A percentile compares a stretch with the other conserved stretches of the same genome.
Conservation (phyloP, 1,140 invertebrate species). For the Pygmarrhopalites habei region DNA sequence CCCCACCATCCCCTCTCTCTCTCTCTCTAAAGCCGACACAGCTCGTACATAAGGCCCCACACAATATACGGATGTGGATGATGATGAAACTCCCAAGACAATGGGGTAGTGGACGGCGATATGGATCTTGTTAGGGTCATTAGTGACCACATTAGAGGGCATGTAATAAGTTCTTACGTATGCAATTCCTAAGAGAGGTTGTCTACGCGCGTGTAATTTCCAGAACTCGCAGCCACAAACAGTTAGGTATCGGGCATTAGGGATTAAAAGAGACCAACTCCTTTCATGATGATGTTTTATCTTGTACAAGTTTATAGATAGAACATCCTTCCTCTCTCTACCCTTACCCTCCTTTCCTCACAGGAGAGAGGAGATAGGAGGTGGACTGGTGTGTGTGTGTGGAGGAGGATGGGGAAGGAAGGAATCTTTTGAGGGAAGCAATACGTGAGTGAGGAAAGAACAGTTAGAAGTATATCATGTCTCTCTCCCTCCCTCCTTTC, state of each 20-base stretch:
- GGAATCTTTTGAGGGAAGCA: not conserved
- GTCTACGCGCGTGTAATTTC: constrained; percentile 21
- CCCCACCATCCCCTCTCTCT: too few relatives aligned
- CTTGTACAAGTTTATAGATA: constrained; percentile 14
- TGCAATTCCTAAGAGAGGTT: constrained; percentile 34
- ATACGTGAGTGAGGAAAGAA: not conserved
- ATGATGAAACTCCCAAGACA: constrained; percentile 30
- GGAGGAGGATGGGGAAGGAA: too few relatives aligned
- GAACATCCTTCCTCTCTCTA: too few relatives aligned
- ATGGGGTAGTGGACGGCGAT: constrained; percentile 22
- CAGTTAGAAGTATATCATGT: too few relatives aligned
- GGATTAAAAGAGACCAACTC: constrained; percentile 19
- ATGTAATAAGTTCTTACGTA: constrained; percentile 36
- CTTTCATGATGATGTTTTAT: constrained; percentile 29
- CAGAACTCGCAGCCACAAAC: too few relatives aligned
- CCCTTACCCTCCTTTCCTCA: too few relatives aligned
- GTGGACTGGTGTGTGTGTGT: too few relatives aligned
- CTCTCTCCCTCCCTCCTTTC: too few relatives aligned
- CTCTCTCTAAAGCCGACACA: too few relatives aligned
- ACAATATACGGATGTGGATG: too few relatives aligned
- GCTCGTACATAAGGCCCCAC: too few relatives aligned
- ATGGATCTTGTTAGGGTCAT: constrained; percentile 38
- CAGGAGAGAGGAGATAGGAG: too few relatives aligned
- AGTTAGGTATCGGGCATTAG: constrained; percentile 22
- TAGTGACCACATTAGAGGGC: constrained; percentile 36